phyloP scores from a whole-genome alignment of 2,888 invertebrate genomes.

The Tiliacea citrago region DNA sequence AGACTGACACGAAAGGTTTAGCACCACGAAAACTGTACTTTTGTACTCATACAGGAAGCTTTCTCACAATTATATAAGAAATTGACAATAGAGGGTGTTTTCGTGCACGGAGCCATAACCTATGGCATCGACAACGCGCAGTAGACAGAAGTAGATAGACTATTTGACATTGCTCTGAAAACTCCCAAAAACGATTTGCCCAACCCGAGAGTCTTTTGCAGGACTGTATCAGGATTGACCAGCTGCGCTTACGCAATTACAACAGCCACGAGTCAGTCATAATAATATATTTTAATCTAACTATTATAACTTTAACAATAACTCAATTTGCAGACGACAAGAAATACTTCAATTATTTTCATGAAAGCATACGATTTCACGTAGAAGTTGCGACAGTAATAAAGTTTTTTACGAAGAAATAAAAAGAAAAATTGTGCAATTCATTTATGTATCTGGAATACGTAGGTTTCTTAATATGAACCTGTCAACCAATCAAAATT shows the following conservation, averaged over 20 bases:
- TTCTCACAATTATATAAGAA: no score
- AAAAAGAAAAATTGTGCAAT: conserved; percentile 1
- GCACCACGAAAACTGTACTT: no score
- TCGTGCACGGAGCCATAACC: no score
- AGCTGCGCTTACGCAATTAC: conserved; percentile 1
- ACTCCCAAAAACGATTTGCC: not conserved
- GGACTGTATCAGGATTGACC: not conserved
- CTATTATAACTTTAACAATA: conserved; percentile 20
- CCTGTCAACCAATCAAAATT: conserved; percentile 42
- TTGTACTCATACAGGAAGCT: no score
- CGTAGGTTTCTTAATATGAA: conserved; percentile 45
- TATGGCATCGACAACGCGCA: not conserved
- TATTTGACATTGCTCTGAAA: not conserved
- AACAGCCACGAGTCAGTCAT: not conserved
- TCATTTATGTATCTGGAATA: not conserved
- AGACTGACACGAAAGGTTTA: no score
- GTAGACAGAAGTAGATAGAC: not conserved
- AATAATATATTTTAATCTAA: conserved; percentile 3
- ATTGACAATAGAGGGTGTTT: no score
- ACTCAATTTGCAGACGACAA: conserved; percentile 13
- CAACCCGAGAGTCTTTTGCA: not conserved
- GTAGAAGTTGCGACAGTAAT: not conserved
- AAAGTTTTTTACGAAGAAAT: conserved; percentile 2
- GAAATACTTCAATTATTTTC: conserved; percentile 20
- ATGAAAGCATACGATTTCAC: conserved; percentile 23